Evolutionary conservation across 2,113 vertebrate species (phyloP).

Genomic region (Ranitomeya variabilis): DNA sequence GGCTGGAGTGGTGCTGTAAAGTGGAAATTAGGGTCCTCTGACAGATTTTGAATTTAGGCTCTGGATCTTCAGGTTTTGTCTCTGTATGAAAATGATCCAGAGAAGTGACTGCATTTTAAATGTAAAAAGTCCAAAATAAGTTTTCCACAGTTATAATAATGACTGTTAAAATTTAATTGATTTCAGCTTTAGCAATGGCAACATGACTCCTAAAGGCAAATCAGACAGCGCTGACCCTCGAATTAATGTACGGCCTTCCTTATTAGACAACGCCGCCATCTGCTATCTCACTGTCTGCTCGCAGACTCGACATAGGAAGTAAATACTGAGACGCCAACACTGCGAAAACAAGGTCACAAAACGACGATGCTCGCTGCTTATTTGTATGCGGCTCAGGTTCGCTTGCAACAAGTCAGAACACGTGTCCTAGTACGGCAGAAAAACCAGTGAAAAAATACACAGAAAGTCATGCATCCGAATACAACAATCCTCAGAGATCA

Average conservation of each 20-base stretch:
- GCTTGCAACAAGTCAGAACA: constrained; percentile 39
- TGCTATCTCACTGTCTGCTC: constrained; percentile 10
- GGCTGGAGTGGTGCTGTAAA: too few relatives aligned
- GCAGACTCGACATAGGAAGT: constrained; percentile 5
- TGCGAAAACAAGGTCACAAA: constrained; percentile 20
- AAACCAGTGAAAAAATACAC: neutral
- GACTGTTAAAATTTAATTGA: constrained; percentile 1
- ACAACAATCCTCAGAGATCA: too few relatives aligned
- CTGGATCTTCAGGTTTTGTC: neutral
- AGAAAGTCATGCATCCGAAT: neutral
- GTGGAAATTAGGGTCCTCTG: too few relatives aligned
- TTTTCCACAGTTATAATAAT: neutral
- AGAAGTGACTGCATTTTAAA: neutral
- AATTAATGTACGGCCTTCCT: constrained; percentile 12
- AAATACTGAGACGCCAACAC: constrained; percentile 13
- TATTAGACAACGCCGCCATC: constrained; percentile 26
- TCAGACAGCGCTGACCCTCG: neutral
- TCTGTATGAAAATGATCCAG: neutral
- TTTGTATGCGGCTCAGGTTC: constrained; percentile 16
- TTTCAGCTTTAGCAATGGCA: neutral
- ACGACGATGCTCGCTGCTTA: neutral
- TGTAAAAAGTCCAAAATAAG: neutral
- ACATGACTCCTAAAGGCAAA: neutral
- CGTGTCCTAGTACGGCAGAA: neutral
- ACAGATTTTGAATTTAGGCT: neutral